Conservation (phyloP, 2,797 vertebrate genomes). For the Malurus splendens region DNA sequence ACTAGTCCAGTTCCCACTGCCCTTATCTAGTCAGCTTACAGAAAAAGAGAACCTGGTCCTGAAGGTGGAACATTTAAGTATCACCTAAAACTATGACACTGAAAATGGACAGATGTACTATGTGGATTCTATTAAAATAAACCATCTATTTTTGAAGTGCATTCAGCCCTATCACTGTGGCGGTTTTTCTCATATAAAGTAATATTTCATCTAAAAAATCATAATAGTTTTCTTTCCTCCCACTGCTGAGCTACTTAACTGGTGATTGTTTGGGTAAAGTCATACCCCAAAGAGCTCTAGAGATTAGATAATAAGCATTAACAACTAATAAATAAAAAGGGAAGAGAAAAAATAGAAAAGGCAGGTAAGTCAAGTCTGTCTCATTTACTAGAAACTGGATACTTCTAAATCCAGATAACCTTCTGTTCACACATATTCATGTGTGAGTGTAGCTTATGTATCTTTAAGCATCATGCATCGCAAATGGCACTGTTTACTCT, state of each 20-base stretch:
- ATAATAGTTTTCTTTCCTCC: rapidly evolving
- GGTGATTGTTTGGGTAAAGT: background rate
- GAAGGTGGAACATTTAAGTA: background rate
- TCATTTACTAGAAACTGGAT: background rate
- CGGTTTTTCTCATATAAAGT: background rate
- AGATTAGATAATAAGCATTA: background rate
- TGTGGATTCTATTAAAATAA: background rate
- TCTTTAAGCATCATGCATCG: background rate
- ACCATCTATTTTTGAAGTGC: background rate
- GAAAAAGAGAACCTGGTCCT: background rate
- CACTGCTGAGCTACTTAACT: background rate
- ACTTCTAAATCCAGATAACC: background rate
- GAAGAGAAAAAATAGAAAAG: background rate
- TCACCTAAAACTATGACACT: rapidly evolving
- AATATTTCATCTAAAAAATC: background rate
- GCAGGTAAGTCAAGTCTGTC: background rate
- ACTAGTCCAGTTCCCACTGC: background rate
- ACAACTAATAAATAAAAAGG: background rate
- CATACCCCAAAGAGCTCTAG: background rate
- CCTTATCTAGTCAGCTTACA: background rate
- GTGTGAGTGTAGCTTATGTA: rapidly evolving
- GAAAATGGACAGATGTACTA: background rate
- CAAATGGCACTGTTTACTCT: background rate
- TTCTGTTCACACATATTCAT: background rate
- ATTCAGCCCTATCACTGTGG: background rate